These are phyloP conservation scores for Episyrphus balteatus DNA, from an alignment of 1,140 invertebrate species.

Conservation along the genomic window DNA sequence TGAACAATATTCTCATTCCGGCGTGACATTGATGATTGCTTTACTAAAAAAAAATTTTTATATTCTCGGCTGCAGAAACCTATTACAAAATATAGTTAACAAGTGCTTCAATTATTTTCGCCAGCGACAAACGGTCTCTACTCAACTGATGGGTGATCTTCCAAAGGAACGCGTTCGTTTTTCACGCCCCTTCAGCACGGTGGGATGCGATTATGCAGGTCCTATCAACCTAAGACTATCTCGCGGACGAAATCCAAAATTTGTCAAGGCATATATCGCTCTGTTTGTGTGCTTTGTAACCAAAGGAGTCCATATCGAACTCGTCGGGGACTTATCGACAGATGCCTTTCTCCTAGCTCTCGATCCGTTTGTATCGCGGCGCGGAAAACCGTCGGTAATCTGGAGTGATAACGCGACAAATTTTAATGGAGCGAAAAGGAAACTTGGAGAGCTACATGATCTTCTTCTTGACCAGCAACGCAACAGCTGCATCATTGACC, in stretches of 20 bases:
- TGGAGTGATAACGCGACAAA: conserved; percentile 25
- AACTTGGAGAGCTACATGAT: too few species aligned
- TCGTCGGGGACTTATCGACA: conserved; percentile 9
- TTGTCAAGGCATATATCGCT: too few species aligned
- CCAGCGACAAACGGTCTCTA: conserved; percentile 10
- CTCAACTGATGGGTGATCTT: conserved; percentile 27
- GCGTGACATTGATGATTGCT: conserved; percentile 14
- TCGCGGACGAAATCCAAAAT: background rate
- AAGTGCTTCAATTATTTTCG: conserved; percentile 28
- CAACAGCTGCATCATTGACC: too few species aligned
- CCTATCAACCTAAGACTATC: conserved; percentile 13
- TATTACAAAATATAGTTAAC: conserved; percentile 12
- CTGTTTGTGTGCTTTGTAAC: too few species aligned
- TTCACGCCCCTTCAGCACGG: conserved; percentile 16
- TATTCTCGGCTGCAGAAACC: too few species aligned
- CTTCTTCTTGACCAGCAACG: too few species aligned
- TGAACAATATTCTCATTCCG: background rate
- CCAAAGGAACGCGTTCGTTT: conserved; percentile 10
- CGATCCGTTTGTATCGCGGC: conserved; percentile 24
- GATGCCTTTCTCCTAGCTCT: conserved; percentile 25
- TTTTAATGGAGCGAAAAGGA: conserved; percentile 15
- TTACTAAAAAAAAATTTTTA: conserved; percentile 13
- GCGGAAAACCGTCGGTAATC: conserved; percentile 18
- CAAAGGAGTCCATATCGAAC: too few species aligned
- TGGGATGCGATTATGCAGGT: conserved; percentile 29